Conservation (phyloP, 2,797 vertebrate genomes). For the Urosaurus nigricauda region DNA sequence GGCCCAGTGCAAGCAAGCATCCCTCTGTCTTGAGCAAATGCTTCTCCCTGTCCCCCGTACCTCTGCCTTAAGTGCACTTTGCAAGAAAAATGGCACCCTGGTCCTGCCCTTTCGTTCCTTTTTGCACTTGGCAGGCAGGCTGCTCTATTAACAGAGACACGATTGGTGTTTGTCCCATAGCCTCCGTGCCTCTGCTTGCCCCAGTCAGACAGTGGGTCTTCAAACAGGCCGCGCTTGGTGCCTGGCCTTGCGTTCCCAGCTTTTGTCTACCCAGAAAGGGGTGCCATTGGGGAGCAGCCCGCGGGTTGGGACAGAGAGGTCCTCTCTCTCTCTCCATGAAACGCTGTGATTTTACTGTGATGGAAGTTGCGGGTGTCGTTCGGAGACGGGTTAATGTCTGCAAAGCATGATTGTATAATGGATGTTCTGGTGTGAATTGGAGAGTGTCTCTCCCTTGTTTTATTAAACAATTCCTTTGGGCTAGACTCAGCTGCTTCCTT, state of each 20-base stretch:
- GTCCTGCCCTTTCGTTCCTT: not conserved
- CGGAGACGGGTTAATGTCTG: not conserved
- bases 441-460: not conserved
- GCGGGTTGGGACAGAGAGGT: not conserved
- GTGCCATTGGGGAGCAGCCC: not conserved
- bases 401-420: not conserved
- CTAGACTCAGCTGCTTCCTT: not conserved
- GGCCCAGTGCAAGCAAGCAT: not conserved
- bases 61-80: not conserved
- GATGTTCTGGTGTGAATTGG: not conserved
- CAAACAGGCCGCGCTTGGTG: not conserved
- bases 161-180: not conserved
- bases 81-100: not conserved
- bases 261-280: not conserved
- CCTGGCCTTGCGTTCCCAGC: not conserved
- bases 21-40: not conserved
- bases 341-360: not conserved
- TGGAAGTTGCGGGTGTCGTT: not conserved
- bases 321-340: not conserved
- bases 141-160: not conserved
- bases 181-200: accelerated
- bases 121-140: not conserved
- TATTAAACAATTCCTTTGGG: conserved; percentile 16
- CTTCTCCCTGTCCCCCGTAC: too few relatives aligned
- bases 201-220: too few relatives aligned